Evolutionary conservation across 2,797 vertebrate genomes (phyloP).

Genomic region (Craterocephalus amniculus): DNA sequence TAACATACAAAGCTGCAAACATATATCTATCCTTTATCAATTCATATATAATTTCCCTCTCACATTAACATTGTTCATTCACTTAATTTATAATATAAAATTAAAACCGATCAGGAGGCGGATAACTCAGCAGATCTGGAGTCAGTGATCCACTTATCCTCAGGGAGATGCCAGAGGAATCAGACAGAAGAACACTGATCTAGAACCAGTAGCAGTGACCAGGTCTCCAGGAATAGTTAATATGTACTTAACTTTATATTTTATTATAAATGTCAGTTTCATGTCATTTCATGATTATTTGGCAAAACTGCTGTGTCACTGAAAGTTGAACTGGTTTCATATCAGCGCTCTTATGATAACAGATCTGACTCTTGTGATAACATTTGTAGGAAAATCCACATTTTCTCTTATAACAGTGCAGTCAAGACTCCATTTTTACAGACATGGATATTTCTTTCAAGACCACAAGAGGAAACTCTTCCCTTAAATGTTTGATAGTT

Average conservation of each 20-base stretch:
- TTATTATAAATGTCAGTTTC: constrained; percentile 6
- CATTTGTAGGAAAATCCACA: constrained; percentile 1
- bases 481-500: not conserved
- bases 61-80: not conserved
- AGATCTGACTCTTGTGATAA: not conserved
- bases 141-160: constrained; percentile 10
- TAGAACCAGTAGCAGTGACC: constrained; percentile 11
- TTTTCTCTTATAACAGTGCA: too few species aligned
- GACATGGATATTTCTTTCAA: not conserved
- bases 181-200: constrained; percentile 20
- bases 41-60: not conserved
- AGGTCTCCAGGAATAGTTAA: constrained; percentile 13
- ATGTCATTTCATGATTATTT: not conserved
- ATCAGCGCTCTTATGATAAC: not conserved
- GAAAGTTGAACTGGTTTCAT: not conserved
- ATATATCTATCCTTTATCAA: too few species aligned
- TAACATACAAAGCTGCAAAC: not conserved
- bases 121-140: constrained; percentile 25
- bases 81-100: not conserved
- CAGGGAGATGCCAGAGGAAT: constrained; percentile 16
- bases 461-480: not conserved
- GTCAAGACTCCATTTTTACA: too few species aligned
- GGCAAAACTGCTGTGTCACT: not conserved
- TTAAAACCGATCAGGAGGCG: constrained; percentile 31
- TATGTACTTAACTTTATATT: constrained; percentile 17